Conservation (phyloP, 2,888 invertebrate species). For the Micoletzkya japonica region DNA sequence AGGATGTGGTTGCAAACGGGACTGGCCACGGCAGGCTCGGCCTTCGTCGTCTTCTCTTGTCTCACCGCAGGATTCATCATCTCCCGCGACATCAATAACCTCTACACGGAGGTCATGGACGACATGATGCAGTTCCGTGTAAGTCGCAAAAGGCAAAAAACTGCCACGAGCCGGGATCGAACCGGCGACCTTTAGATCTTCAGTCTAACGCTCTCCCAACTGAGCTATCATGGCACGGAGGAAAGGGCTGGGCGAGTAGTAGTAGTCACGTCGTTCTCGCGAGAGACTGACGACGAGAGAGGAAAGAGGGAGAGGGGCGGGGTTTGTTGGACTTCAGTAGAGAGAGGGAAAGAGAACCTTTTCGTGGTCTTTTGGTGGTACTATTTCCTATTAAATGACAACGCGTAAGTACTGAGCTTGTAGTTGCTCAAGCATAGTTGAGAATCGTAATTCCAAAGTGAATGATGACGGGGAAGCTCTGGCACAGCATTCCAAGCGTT, state of each 20-base stretch:
- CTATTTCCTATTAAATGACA: no score
- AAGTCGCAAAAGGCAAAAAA: no score
- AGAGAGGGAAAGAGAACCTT: no score
- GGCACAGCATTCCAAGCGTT: no score
- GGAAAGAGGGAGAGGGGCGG: neutral
- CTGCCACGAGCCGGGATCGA: constrained; percentile 63
- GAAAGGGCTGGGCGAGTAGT: neutral
- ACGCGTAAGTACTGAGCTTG: no score
- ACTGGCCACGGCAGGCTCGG: constrained; percentile 28
- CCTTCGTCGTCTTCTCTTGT: constrained; percentile 30
- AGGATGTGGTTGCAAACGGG: constrained; percentile 21
- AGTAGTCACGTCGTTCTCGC: neutral
- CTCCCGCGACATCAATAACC: constrained; percentile 30
- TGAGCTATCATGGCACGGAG: constrained; percentile 43
- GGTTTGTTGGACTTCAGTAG: no score
- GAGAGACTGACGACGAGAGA: neutral
- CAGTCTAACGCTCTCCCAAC: constrained; percentile 64
- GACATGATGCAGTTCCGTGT: constrained; percentile 28
- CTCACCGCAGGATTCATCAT: constrained; percentile 27
- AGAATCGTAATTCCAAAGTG: no score
- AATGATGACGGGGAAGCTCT: no score
- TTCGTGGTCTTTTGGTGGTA: no score
- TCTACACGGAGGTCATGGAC: constrained; percentile 29
- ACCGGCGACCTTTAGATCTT: constrained; percentile 64
- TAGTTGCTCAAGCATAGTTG: no score